phyloP scores from a whole-genome alignment of 2,113 vertebrate genomes.

The Melanocharis versteri region DNA sequence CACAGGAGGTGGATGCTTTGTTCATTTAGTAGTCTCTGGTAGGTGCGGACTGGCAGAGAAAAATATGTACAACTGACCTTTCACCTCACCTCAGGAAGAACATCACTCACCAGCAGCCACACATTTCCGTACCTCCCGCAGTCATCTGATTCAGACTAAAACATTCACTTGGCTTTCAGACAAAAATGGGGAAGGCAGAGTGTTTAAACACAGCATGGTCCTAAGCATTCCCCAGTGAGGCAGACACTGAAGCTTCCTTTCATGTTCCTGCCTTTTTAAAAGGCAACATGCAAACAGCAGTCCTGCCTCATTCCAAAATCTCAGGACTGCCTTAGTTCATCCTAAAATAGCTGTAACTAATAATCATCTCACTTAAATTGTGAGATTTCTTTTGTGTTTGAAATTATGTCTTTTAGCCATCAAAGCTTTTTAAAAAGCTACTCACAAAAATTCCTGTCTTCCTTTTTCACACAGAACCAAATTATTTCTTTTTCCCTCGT shows the following conservation, averaged over 20 bases:
- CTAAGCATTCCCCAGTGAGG: not conserved
- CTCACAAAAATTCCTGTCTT: not conserved
- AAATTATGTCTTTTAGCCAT: not conserved
- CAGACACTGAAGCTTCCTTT: not conserved
- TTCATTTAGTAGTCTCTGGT: not conserved
- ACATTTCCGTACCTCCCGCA: not conserved
- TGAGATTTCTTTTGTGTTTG: not conserved
- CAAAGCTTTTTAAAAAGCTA: not conserved
- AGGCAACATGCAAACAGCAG: not conserved
- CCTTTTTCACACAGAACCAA: not conserved
- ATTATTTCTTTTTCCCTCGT: not conserved
- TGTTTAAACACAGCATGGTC: not conserved
- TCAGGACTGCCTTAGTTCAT: not conserved
- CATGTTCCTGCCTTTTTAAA: not conserved
- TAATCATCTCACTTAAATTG: not conserved
- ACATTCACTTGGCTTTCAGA: not conserved
- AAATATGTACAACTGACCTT: not conserved
- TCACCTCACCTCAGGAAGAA: not conserved
- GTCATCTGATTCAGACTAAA: not conserved
- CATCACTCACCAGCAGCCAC: not conserved
- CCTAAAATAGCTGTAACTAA: not conserved
- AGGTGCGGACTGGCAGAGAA: not conserved
- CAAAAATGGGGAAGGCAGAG: not conserved
- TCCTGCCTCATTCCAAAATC: not conserved
- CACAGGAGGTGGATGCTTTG: not conserved